These are phyloP conservation scores for Neria commutata DNA, from an alignment of 2,888 invertebrate species.

Conservation along the genomic window DNA sequence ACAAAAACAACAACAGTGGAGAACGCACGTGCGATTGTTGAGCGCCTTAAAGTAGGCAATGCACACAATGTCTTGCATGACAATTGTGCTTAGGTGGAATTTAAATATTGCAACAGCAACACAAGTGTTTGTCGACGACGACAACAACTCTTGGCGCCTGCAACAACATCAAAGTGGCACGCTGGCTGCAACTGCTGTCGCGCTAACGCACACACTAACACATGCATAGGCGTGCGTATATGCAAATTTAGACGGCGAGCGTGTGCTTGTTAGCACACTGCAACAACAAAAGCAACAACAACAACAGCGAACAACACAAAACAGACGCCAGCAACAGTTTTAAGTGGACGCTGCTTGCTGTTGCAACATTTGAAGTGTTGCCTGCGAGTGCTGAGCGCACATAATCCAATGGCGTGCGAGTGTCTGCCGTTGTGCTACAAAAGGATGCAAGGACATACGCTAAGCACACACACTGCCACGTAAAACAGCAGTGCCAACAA, in stretches of 20 bases:
- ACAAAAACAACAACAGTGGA: slow-evolving; percentile 29
- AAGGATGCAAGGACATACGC: slow-evolving; percentile 10
- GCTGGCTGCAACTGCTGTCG: neutral
- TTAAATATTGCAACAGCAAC: slow-evolving; percentile 43
- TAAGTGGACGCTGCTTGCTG: slow-evolving; percentile 13
- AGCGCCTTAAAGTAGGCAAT: slow-evolving; percentile 20
- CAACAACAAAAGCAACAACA: slow-evolving; percentile 22
- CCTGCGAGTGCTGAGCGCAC: neutral
- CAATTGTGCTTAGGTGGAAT: slow-evolving; percentile 55
- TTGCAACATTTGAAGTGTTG: slow-evolving; percentile 10
- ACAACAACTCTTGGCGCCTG: slow-evolving; percentile 12
- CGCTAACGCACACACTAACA: slow-evolving; percentile 15
- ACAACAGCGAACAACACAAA: neutral
- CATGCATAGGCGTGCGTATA: slow-evolving; percentile 19
- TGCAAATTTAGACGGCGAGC: slow-evolving; percentile 2
- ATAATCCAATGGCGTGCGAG: slow-evolving; percentile 6
- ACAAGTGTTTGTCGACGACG: too few species aligned
- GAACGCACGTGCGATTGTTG: neutral
- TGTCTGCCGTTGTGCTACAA: neutral
- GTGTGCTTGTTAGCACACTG: slow-evolving; percentile 4
- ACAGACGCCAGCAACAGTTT: slow-evolving; percentile 11
- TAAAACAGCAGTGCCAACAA: neutral
- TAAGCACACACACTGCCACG: neutral
- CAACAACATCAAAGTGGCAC: neutral
- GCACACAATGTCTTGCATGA: slow-evolving; percentile 51